Percentiles rank a stretch among this genome's conserved stretches.
These are phyloP conservation scores for Sebastes taczanowskii DNA, from an alignment of 2,797 vertebrate genomes.

Conservation along the genomic window DNA sequence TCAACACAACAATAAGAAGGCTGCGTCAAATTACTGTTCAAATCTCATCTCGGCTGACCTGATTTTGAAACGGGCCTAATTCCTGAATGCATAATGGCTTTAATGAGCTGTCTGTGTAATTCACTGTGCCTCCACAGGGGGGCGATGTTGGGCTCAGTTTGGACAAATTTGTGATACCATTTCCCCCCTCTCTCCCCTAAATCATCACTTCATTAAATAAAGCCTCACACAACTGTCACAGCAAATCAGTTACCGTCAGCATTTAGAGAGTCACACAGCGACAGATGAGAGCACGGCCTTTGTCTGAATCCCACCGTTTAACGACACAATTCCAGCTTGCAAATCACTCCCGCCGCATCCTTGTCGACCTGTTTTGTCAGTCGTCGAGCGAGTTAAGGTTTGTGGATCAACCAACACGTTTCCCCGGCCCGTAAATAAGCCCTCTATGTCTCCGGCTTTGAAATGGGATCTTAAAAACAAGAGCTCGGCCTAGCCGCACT, in stretches of 20 bases:
- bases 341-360: slow-evolving; percentile 21
- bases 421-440: slow-evolving; percentile 75
- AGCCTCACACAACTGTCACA: slow-evolving; percentile 37
- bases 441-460: slow-evolving; percentile 71
- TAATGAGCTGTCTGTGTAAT: slow-evolving; percentile 26
- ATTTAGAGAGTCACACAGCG: slow-evolving; percentile 27
- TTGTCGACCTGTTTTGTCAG: slow-evolving; percentile 38
- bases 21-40: slow-evolving; percentile 42
- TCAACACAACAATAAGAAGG: slow-evolving; percentile 17
- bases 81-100: slow-evolving; percentile 32
- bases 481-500: slow-evolving; percentile 68
- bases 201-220: slow-evolving; percentile 49
- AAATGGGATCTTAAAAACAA: slow-evolving; percentile 82
- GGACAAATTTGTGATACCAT: not conserved
- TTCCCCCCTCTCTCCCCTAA: not conserved
- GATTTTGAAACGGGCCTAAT: slow-evolving; percentile 59
- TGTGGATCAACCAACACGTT: slow-evolving; percentile 69
- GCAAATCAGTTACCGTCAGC: slow-evolving; percentile 44
- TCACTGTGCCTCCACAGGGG: slow-evolving; percentile 36
- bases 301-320: slow-evolving; percentile 37
- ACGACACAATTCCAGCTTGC: not conserved
- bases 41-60: slow-evolving; percentile 63
- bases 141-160: slow-evolving; percentile 49
- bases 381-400: slow-evolving; percentile 46
- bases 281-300: slow-evolving; percentile 44